Evolutionary conservation across 2,888 invertebrate genomes (phyloP), one percentile per base, ranked within the genome.

Genomic region (Macropis europaea): DNA sequence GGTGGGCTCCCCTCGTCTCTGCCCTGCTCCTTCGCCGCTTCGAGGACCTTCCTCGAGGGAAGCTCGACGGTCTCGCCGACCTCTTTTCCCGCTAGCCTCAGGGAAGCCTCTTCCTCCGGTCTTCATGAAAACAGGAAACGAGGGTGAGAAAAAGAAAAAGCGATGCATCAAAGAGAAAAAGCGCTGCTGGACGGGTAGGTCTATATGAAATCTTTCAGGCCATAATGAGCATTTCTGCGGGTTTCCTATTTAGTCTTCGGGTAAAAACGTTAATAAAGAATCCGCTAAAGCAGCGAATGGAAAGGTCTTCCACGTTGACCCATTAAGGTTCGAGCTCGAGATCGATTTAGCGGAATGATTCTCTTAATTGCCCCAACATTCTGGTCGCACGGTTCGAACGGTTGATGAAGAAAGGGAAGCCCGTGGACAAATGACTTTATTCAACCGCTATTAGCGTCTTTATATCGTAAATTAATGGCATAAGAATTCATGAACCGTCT

Each of bases 231-330:
- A 40, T 43, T 40, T 30, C 47, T 11, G 50, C 43, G 42, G 76
- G 76, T 71, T 76, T 76, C 76, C 24, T 54, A 22, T 63, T 34
- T 53, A 24, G 24, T 34, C 32, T 38, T 57, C 57, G 24, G 32
- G 34, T 15, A 24, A 13, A 13, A 54, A 17, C 43, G 42, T 59
- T 28, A 48, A 38, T 53, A 63, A 64, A 32, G 66, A 78, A 69
- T 56, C 66, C 61, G 57, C 66, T 69, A 56, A 34, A 40, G 50
- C 68, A 28, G 24, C 52, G 62, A 69, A 68, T 53, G 32, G 45
- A 57, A 71, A 72, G 77, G 69, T 73, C 73, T 76, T 70, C 45
- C 43, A 56, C 40, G 57, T 53, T 70, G 73, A 62, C 59, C 61
- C 70, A 56, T 71, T 62, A 34, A 59, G 30, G 19, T 22, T 52